Conservation (phyloP, 2,113 vertebrate species). For the Athene noctua region DNA sequence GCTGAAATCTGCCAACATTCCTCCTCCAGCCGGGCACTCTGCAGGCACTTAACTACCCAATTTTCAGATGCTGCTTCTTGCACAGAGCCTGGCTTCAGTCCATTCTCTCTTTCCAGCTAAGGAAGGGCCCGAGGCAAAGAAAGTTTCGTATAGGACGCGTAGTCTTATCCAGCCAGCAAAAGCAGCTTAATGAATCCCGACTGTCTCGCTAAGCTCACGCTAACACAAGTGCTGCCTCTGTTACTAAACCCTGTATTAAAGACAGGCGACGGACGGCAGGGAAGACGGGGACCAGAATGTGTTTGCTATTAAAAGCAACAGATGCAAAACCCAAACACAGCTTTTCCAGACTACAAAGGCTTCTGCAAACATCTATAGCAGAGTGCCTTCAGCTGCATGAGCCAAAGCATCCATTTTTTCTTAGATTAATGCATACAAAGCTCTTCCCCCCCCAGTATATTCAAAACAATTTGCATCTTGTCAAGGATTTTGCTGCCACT, state of each 20-base stretch:
- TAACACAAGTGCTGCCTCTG: neutral
- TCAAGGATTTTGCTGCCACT: constrained; percentile 11
- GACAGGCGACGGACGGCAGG: neutral
- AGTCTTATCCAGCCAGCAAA: neutral
- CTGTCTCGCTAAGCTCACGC: neutral
- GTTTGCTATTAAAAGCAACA: neutral
- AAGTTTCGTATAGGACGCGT: neutral
- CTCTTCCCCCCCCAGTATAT: neutral
- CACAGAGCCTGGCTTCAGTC: constrained; percentile 18
- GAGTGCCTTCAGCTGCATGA: neutral
- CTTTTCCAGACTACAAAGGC: neutral
- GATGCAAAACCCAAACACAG: constrained; percentile 26
- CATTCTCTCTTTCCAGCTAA: neutral
- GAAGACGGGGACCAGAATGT: neutral
- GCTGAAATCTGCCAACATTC: neutral
- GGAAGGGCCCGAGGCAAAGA: neutral
- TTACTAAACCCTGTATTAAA: neutral
- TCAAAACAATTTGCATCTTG: neutral
- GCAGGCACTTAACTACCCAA: constrained; percentile 45
- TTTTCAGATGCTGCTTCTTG: constrained; percentile 32
- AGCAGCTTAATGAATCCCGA: neutral
- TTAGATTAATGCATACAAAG: neutral
- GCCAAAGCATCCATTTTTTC: neutral
- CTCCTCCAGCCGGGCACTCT: constrained; percentile 22
- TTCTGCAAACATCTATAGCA: neutral